Evolutionary conservation across 92 coral and sea anemone species (phyloP).

Genomic region (Porites evermanni): DNA sequence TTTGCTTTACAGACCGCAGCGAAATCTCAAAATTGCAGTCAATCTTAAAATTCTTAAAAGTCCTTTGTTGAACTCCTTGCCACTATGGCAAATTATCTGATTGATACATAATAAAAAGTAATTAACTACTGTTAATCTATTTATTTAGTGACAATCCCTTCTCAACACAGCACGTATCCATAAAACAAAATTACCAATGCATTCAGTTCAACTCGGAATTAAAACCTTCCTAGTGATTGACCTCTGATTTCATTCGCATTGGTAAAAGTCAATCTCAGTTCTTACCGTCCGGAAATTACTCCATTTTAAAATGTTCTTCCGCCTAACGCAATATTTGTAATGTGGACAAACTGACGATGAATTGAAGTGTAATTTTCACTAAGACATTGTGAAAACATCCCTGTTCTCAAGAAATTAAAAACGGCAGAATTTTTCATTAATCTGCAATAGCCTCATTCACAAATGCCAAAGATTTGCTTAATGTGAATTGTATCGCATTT

Average conservation of each 20-base stretch:
- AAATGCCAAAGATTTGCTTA: slow-evolving; percentile 39
- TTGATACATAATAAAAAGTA: slow-evolving; percentile 74
- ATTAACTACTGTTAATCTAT: slow-evolving; percentile 75
- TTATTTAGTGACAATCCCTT: slow-evolving; percentile 77
- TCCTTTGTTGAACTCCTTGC: slow-evolving; percentile 53
- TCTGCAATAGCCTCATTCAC: slow-evolving; percentile 28
- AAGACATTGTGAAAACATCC: slow-evolving; percentile 34
- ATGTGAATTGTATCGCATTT: slow-evolving; percentile 41
- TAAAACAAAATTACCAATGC: slow-evolving; percentile 27
- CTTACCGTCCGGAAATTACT: slow-evolving; percentile 50
- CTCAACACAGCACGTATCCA: slow-evolving; percentile 42
- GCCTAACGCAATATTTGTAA: slow-evolving; percentile 33
- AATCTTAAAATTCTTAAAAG: slow-evolving; percentile 30
- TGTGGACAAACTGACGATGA: slow-evolving; percentile 31
- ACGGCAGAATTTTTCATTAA: slow-evolving; percentile 31
- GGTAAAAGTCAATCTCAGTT: slow-evolving; percentile 33
- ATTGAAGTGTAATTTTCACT: slow-evolving; percentile 43
- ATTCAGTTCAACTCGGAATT: slow-evolving; percentile 33
- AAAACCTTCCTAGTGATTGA: slow-evolving; percentile 49
- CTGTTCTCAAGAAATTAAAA: slow-evolving; percentile 45
- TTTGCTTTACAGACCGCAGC: slow-evolving; percentile 44
- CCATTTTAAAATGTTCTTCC: slow-evolving; percentile 11
- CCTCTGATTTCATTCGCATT: slow-evolving; percentile 52
- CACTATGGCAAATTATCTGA: slow-evolving; percentile 73
- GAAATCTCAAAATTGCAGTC: slow-evolving; percentile 32